These are phyloP conservation scores for Paelopatides confundens DNA, from an alignment of 53 echinoderm and acorn worm genomes.

Conservation along the genomic window DNA sequence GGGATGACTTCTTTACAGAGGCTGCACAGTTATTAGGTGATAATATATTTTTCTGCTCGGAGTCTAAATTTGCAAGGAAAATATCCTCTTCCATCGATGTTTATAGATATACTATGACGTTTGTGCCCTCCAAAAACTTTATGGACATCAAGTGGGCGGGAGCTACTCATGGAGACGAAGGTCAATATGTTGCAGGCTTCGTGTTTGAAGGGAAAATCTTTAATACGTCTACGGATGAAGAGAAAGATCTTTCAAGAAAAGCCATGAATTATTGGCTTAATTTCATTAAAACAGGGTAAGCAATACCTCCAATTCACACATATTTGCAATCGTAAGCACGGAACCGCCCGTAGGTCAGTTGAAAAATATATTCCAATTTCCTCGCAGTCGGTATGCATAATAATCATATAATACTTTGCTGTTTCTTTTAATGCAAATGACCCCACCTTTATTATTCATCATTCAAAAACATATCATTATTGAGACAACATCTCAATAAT, in stretches of 20 bases:
- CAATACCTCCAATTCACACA: too few relatives aligned
- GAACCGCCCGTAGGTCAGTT: too few relatives aligned
- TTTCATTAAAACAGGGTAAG: too few relatives aligned
- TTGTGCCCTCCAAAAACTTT: background rate
- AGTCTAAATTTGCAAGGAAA: background rate
- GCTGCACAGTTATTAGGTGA: background rate
- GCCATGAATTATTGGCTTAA: background rate
- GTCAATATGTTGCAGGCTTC: background rate
- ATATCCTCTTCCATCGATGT: background rate
- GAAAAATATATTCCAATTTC: too few relatives aligned
- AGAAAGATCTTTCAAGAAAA: background rate
- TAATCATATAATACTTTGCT: too few relatives aligned
- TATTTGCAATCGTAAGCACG: too few relatives aligned
- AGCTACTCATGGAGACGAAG: conserved; percentile 7
- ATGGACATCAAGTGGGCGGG: conserved; percentile 8
- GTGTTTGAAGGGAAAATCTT: background rate
- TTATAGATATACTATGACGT: conserved; percentile 34
- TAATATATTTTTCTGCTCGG: background rate
- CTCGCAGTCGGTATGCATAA: too few relatives aligned
- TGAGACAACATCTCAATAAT: too few relatives aligned
- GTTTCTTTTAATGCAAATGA: too few relatives aligned
- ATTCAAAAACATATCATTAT: too few relatives aligned
- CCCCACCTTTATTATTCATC: too few relatives aligned
- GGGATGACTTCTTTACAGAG: conserved; percentile 28
- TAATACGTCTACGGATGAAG: background rate